Evolutionary conservation across 2,113 vertebrate genomes (phyloP), one percentile per base, ranked within the genome.

Genomic region (Gallinago jamesoni): DNA sequence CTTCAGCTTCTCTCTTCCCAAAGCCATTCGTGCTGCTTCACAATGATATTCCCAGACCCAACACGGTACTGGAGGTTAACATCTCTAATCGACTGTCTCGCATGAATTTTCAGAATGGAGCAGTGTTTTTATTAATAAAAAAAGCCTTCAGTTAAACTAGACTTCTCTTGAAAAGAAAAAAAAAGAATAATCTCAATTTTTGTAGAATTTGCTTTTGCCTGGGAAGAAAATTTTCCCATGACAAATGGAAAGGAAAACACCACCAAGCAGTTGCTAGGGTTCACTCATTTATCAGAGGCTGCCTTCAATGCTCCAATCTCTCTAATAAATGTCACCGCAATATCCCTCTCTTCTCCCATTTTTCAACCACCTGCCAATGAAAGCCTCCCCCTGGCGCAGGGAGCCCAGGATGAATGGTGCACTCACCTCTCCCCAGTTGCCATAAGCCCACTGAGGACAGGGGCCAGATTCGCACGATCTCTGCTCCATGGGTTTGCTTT

Each of bases 371-470:
- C 19, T 1, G 1, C 31, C 64, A 90, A 68, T 12, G 57, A 80
- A 84, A 88, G 41, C 25, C 57, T 57, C 67, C n/a, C 75, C 68
- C 35, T 14, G 68, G 68, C 1, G 7, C 80, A 43, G 59, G 64
- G 59, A 89, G 86, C 62, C n/a, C 72, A 3, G 37, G 57, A 57
- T 23, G 21, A 27, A 37, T 52, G 97, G 93, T 96, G 96, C 98
- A 59, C 98, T 98, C 83, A 99, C 98, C 98, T 98, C 98, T 95
- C 98, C 98, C 98, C 98, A 99, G 98, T 92, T 99, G 96, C 99
- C 99, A 17, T 99, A 99, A 85, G 97, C 98, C 99, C 99, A 99
- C 70, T 99, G 99, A 72, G 99, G 99, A 95, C 99, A 99, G 5
- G 99, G 99, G 60, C 99, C 99, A 6, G 99, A 99, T 90, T 99